Conservation (phyloP, 2,888 invertebrate genomes). For the Drosophila nigricruria region DNA sequence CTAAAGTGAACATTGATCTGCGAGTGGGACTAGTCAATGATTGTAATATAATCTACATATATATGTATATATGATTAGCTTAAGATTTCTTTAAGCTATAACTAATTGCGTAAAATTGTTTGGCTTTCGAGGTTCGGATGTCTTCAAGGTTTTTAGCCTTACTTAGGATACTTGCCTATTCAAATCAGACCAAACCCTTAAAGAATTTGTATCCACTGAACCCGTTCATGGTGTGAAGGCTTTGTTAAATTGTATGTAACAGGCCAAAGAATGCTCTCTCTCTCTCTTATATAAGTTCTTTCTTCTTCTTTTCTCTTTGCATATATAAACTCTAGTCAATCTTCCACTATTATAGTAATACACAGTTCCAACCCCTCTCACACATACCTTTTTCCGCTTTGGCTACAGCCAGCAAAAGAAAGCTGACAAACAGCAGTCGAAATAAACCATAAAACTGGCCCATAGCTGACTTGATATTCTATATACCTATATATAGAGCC, state of each 20-base stretch:
- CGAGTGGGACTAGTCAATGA: not conserved
- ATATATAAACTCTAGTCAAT: not conserved
- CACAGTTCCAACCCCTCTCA: slow-evolving; percentile 2
- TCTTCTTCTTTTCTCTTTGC: not conserved
- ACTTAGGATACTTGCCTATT: not conserved
- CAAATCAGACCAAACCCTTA: not conserved
- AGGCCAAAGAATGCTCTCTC: too few species aligned
- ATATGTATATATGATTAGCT: not conserved
- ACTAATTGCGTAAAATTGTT: not conserved
- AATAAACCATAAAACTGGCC: slow-evolving; percentile 18
- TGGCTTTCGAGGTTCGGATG: too few species aligned
- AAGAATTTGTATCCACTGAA: not conserved
- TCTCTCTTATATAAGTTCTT: too few species aligned
- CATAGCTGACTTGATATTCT: slow-evolving; percentile 43
- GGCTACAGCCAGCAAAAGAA: slow-evolving; percentile 24
- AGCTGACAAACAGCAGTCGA: slow-evolving; percentile 24
- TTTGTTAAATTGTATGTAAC: too few species aligned
- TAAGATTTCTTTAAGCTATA: not conserved
- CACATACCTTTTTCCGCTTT: slow-evolving; percentile 49
- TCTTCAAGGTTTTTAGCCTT: not conserved
- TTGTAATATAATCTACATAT: not conserved
- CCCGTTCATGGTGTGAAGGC: too few species aligned
- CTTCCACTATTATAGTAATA: not conserved
- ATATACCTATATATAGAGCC: slow-evolving; percentile 3
- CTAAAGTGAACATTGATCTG: not conserved